Conservation (phyloP, 2,113 vertebrate species). For the Xiphophorus hellerii region DNA sequence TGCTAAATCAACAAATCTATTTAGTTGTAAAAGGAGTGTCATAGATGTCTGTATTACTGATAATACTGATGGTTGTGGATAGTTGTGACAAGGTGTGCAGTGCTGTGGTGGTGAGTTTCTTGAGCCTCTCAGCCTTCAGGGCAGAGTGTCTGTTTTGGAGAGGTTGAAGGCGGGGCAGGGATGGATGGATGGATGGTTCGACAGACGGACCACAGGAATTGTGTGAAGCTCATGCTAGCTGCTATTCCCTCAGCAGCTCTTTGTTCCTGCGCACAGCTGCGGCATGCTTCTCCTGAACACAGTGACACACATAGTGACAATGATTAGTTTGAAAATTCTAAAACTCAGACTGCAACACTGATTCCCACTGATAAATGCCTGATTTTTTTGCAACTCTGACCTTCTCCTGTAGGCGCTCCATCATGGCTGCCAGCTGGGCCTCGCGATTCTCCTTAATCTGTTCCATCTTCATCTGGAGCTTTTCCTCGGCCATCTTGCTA, state of each 20-base stretch:
- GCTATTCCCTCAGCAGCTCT: conserved; percentile 92
- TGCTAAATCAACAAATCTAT: conserved; percentile 71
- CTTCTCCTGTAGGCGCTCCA: conserved; percentile 96
- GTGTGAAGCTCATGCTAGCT: conserved; percentile 72
- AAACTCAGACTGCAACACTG: not conserved
- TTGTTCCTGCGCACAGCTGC: conserved; percentile 96
- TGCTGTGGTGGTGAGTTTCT: conserved; percentile 62
- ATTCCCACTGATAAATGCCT: not conserved
- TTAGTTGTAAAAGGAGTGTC: conserved; percentile 67
- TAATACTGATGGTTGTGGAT: conserved; percentile 71
- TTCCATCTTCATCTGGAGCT: conserved; percentile 93
- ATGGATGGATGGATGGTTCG: conserved; percentile 25
- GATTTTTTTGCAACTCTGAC: conserved; percentile 65
- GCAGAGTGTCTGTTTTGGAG: conserved; percentile 57
- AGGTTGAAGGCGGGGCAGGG: conserved; percentile 31
- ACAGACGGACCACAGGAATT: conserved; percentile 37
- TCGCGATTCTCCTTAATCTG: conserved; percentile 97
- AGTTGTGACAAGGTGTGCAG: conserved; percentile 56
- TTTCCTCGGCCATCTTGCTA: conserved; percentile 95
- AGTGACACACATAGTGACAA: not conserved
- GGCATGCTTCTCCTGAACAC: conserved; percentile 89
- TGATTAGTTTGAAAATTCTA: not conserved
- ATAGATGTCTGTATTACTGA: conserved; percentile 66
- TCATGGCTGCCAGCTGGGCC: conserved; percentile 90
- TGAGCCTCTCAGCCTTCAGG: conserved; percentile 53